phyloP scores from a whole-genome alignment of 2,113 vertebrate species.

The Prochilodus magdalenae region DNA sequence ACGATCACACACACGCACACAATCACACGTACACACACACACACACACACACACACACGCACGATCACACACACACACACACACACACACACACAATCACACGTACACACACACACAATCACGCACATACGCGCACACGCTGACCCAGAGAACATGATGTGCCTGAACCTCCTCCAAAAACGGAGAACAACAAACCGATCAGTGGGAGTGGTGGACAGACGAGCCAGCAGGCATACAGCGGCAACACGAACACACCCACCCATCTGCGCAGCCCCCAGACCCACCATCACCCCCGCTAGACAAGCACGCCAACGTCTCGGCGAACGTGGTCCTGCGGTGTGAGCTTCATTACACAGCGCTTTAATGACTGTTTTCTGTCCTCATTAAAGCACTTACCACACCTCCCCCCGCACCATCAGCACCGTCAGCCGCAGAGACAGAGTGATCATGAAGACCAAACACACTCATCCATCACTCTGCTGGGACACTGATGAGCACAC shows the following conservation, averaged over 20 bases:
- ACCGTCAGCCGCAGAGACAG: not conserved
- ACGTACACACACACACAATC: too few relatives aligned
- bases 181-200: too few relatives aligned
- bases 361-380: not conserved
- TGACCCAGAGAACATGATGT: not conserved
- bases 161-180: not conserved
- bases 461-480: constrained; percentile 12
- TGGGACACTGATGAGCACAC: not conserved
- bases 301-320: constrained; percentile 13
- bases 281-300: not conserved
- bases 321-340: not conserved
- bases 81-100: too few relatives aligned
- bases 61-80: too few relatives aligned
- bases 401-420: not conserved
- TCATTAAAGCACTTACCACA: not conserved
- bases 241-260: not conserved
- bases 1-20: too few relatives aligned
- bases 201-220: not conserved
- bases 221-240: not conserved
- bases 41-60: too few relatives aligned
- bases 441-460: constrained; percentile 3
- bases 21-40: too few relatives aligned
- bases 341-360: not conserved
- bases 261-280: not conserved
- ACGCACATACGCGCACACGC: too few relatives aligned